A percentile compares a stretch with the other conserved stretches of the same genome.
phyloP scores from a whole-genome alignment of 2,797 vertebrate genomes.

The Bradypodion pumilum region DNA sequence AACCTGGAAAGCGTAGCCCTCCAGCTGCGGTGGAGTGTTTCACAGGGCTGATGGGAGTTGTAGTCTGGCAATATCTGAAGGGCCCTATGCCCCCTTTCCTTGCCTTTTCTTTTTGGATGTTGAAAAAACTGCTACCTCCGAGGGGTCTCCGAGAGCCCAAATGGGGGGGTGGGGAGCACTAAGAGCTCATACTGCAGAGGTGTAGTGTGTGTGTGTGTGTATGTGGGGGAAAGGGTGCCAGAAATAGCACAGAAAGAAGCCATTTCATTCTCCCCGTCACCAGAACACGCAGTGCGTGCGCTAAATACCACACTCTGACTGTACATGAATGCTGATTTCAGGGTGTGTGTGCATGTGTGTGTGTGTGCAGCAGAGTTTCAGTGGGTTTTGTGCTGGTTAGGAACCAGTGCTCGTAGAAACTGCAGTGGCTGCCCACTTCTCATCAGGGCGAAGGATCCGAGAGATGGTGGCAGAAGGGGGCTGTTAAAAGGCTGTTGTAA shows the following conservation, averaged over 20 bases:
- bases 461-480: neutral
- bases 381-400: no score
- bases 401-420: neutral
- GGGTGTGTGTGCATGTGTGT: neutral
- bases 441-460: neutral
- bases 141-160: neutral
- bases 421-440: neutral
- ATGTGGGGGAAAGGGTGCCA: neutral
- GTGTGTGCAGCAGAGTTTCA: neutral
- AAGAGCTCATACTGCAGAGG: neutral
- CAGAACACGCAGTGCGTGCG: neutral
- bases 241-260: slow-evolving; percentile 15
- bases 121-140: neutral
- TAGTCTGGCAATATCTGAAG: neutral
- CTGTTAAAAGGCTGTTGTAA: no score
- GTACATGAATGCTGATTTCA: slow-evolving; percentile 23
- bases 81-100: neutral
- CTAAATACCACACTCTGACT: neutral
- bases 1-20: neutral
- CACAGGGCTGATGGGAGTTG: no score
- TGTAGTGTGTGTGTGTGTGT: neutral
- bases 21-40: neutral
- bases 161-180: neutral
- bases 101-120: neutral
- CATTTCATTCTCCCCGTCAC: neutral